Evolutionary conservation across 2,797 vertebrate genomes (phyloP).

Genomic region (Podarcis lilfordi): DNA sequence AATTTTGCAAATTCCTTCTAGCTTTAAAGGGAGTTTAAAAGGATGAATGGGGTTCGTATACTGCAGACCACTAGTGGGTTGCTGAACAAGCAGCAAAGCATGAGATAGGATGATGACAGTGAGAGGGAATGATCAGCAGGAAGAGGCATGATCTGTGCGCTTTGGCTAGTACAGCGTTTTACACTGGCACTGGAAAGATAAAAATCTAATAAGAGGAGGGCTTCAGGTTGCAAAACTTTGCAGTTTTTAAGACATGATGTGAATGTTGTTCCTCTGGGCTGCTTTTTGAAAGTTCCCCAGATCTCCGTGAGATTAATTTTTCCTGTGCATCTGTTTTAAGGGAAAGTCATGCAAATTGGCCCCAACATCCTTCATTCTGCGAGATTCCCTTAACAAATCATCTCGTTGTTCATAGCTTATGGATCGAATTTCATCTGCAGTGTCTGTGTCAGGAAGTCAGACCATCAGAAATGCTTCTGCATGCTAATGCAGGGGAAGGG

Average conservation of each 20-base stretch:
- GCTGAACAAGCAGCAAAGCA: too few relatives aligned
- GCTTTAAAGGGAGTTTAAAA: too few relatives aligned
- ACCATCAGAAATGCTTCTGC: constrained; percentile 25
- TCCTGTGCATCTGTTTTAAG: background rate
- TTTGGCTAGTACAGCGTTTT: too few relatives aligned
- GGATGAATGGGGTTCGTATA: too few relatives aligned
- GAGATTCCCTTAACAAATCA: constrained; percentile 20
- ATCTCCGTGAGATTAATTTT: background rate
- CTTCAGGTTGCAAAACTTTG: background rate
- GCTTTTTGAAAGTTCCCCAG: background rate
- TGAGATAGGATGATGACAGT: too few relatives aligned
- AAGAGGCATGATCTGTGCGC: too few relatives aligned
- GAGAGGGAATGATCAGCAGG: too few relatives aligned
- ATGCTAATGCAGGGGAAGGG: constrained; percentile 20
- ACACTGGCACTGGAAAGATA: too few relatives aligned
- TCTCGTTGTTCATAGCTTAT: background rate
- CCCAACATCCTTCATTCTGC: background rate
- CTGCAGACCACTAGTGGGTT: too few relatives aligned
- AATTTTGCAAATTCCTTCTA: too few relatives aligned
- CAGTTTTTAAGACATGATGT: background rate
- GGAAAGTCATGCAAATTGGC: background rate
- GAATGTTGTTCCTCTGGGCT: background rate
- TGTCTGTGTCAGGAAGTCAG: constrained; percentile 46
- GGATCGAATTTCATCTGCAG: background rate
- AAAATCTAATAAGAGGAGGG: too few relatives aligned